Conservation (phyloP, 2,888 invertebrate species). For the Amphipyra tragopoginis region DNA sequence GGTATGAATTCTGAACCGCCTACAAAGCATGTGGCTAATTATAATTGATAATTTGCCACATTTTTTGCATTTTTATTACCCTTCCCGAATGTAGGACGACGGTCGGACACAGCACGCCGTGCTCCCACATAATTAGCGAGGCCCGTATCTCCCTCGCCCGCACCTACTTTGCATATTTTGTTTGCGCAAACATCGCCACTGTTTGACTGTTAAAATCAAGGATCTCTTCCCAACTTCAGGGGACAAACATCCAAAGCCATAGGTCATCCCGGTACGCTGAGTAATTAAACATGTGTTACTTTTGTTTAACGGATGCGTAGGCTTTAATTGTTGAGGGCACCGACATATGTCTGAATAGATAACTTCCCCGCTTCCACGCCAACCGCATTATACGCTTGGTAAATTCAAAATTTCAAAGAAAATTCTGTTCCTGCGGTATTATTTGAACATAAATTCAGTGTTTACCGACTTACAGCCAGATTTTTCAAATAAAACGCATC, state of each 20-base stretch:
- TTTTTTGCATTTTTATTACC: slow-evolving; percentile 87
- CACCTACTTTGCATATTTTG: slow-evolving; percentile 89
- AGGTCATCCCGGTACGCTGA: slow-evolving; percentile 67
- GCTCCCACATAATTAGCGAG: slow-evolving; percentile 85
- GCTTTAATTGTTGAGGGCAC: slow-evolving; percentile 45
- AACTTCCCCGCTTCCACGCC: slow-evolving; percentile 25
- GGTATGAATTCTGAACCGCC: slow-evolving; percentile 48
- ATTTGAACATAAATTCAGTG: slow-evolving; percentile 18
- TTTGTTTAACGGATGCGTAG: slow-evolving; percentile 58
- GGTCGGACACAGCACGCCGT: slow-evolving; percentile 79
- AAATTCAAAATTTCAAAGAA: slow-evolving; percentile 23
- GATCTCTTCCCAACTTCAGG: slow-evolving; percentile 76
- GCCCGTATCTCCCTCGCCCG: slow-evolving; percentile 84
- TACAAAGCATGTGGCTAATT: slow-evolving; percentile 75
- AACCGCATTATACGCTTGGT: slow-evolving; percentile 29
- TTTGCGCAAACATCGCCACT: slow-evolving; percentile 85
- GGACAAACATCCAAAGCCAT: slow-evolving; percentile 71
- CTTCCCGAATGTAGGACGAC: slow-evolving; percentile 80
- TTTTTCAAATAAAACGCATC: slow-evolving; percentile 24
- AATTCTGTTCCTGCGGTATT: slow-evolving; percentile 19
- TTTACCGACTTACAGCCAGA: slow-evolving; percentile 4
- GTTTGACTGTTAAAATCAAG: slow-evolving; percentile 88
- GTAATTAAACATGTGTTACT: slow-evolving; percentile 70
- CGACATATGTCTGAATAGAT: slow-evolving; percentile 36
- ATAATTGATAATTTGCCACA: slow-evolving; percentile 85